Evolutionary conservation across 1,140 invertebrate genomes (phyloP), one percentile per base, ranked within the genome.

Genomic region (Philaenus spumarius): DNA sequence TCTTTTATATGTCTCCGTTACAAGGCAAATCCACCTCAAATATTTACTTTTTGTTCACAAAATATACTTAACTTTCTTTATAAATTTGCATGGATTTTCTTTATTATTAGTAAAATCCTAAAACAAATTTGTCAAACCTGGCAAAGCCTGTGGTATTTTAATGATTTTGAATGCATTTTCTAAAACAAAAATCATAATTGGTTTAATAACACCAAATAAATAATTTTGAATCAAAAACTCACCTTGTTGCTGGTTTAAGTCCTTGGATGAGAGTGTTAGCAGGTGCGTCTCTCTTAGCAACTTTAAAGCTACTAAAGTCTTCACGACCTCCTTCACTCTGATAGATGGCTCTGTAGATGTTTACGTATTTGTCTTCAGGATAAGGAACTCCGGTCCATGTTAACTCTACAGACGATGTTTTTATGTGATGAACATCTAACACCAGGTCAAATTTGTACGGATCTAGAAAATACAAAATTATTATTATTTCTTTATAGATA

Each of bases 321-420:
- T 89, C 86, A 61, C 86, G 82, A 3, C 81, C 82, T 1, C 77
- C 79, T 67, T 88, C 84, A 64, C 81, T 84, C 64, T 89, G 84
- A 69, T 91, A 93, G 55, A 90, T 87, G 2, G 89, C 86, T 61
- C 89, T 79, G 72, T 88, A 93, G 62, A 95, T 90, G 64, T 92
- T 87, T n/a, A 95, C 87, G 73, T 87, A 93, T 68, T 93, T 90
- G 64, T 93, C 89, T 62, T 90, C 84, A 0, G 91, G 91, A 67
- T 86, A 82, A 3, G 91, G 90, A 0, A 94, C 83, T 5, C 91
- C 90, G 46, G 75, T 82, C 87, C 89, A 92, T 1, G 79, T 80
- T 1, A 94, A 77, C 66, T 89, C 86, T 1, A 89, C 83, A 15
- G 84, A 86, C 34, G 81, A 83, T 0, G 85, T 78, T 64, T 87